Evolutionary conservation across 2,797 vertebrate genomes (phyloP).

Genomic region (Adelosebastes latens): DNA sequence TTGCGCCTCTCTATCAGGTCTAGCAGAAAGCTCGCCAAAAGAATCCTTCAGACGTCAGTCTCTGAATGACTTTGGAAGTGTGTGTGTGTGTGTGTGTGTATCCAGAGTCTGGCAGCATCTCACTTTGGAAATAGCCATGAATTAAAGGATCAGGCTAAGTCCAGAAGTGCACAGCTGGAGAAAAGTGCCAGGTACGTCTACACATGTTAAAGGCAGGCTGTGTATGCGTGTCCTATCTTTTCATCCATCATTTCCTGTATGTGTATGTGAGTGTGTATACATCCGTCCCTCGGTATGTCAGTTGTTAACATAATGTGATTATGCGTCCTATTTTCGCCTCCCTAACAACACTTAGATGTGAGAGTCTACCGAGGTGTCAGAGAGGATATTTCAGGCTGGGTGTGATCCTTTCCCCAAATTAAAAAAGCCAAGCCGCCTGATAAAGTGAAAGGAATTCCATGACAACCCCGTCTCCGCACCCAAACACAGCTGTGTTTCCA

Average conservation of each 20-base stretch:
- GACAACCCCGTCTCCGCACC: conserved; percentile 42
- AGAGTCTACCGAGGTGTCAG: conserved; percentile 67
- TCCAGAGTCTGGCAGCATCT: conserved; percentile 32
- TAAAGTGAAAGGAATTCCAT: conserved; percentile 71
- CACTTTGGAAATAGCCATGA: conserved; percentile 34
- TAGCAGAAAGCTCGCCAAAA: conserved; percentile 21
- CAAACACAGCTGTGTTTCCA: conserved; percentile 68
- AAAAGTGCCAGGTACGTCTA: conserved; percentile 38
- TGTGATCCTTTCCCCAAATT: conserved; percentile 62
- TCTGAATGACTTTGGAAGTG: conserved; percentile 37
- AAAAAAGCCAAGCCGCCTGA: conserved; percentile 32
- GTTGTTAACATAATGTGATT: conserved; percentile 75
- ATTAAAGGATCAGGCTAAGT: conserved; percentile 46
- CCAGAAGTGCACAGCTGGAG: conserved; percentile 37
- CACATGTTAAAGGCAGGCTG: conserved; percentile 12
- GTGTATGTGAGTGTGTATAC: conserved; percentile 1
- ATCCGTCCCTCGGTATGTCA: conserved; percentile 49
- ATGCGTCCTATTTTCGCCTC: conserved; percentile 70
- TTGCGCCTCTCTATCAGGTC: conserved; percentile 46
- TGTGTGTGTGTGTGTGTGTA: not conserved
- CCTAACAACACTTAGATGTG: conserved; percentile 72
- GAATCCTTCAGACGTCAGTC: conserved; percentile 38
- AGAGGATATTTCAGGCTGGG: conserved; percentile 68
- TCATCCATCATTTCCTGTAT: conserved; percentile 8
- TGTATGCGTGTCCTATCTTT: not conserved